Percentiles rank a stretch among this genome's conserved stretches.
phyloP scores from a whole-genome alignment of 2,113 vertebrate genomes.

The Budorcas taxicolor region DNA sequence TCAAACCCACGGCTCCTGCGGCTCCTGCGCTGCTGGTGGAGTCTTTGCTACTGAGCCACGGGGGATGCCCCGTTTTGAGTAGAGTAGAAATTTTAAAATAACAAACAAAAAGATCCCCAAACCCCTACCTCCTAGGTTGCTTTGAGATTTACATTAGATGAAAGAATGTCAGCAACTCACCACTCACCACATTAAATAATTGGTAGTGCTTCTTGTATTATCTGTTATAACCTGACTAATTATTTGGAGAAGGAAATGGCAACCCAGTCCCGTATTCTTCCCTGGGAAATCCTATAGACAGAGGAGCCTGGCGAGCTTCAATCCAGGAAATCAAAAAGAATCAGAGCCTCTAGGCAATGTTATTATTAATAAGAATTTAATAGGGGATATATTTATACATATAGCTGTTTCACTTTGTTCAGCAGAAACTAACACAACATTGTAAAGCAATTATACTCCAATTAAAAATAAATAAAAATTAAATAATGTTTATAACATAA shows the following conservation, averaged over 20 bases:
- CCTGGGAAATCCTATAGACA: not conserved
- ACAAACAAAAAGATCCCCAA: not conserved
- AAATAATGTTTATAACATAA: not conserved
- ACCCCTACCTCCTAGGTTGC: not conserved
- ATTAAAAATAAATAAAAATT: not conserved
- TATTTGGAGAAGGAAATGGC: not conserved
- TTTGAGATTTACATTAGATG: not conserved
- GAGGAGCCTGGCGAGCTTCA: not conserved
- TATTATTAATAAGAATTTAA: not conserved
- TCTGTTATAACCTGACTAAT: not conserved
- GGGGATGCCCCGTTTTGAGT: not conserved
- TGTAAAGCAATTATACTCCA: not conserved
- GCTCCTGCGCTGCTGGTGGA: not conserved
- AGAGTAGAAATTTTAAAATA: not conserved
- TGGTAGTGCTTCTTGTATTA: not conserved
- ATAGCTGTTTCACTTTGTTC: not conserved
- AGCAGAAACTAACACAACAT: not conserved
- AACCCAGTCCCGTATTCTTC: not conserved
- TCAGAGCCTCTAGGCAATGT: not conserved
- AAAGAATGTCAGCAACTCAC: not conserved
- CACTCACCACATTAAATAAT: not conserved
- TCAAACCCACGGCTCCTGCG: fast-evolving
- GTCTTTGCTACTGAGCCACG: not conserved
- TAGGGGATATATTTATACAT: not conserved
- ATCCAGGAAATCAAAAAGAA: not conserved